Evolutionary conservation across 2,888 invertebrate genomes (phyloP).

Genomic region (Philonicus albiceps): DNA sequence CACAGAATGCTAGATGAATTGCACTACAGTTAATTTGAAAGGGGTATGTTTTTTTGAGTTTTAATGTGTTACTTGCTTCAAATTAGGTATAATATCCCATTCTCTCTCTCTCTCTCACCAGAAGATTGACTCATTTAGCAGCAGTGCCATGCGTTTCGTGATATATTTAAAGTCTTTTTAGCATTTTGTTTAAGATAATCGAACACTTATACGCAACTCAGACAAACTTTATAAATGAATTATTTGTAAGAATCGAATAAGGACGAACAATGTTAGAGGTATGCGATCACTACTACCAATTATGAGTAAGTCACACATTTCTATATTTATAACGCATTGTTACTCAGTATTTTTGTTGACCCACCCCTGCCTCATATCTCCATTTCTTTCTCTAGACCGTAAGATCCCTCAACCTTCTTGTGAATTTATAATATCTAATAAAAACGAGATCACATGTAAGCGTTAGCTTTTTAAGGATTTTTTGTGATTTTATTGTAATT

Average conservation of each 20-base stretch:
- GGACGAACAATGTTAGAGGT: not conserved
- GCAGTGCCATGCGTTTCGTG: slow-evolving; percentile 23
- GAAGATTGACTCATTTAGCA: not conserved
- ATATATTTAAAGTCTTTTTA: not conserved
- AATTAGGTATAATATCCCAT: not conserved
- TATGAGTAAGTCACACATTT: slow-evolving; percentile 2
- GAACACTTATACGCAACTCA: not conserved
- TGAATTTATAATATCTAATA: slow-evolving; percentile 26
- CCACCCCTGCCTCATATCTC: not conserved
- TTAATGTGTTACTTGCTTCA: not conserved
- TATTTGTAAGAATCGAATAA: not conserved
- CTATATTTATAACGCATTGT: not conserved
- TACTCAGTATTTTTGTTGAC: slow-evolving; percentile 12
- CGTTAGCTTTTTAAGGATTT: slow-evolving; percentile 43
- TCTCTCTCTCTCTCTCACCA: not conserved
- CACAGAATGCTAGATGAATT: not conserved
- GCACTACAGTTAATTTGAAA: not conserved
- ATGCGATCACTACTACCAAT: not conserved
- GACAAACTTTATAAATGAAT: not conserved
- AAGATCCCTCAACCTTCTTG: slow-evolving; percentile 17
- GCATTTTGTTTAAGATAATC: slow-evolving; percentile 2
- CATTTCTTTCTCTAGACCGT: not conserved
- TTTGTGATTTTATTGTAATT: slow-evolving; percentile 46
- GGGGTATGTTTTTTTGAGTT: not conserved
- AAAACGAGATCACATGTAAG: slow-evolving; percentile 37